Evolutionary conservation across 2,888 invertebrate genomes (phyloP).

Genomic region (Fabriciana adippe): DNA sequence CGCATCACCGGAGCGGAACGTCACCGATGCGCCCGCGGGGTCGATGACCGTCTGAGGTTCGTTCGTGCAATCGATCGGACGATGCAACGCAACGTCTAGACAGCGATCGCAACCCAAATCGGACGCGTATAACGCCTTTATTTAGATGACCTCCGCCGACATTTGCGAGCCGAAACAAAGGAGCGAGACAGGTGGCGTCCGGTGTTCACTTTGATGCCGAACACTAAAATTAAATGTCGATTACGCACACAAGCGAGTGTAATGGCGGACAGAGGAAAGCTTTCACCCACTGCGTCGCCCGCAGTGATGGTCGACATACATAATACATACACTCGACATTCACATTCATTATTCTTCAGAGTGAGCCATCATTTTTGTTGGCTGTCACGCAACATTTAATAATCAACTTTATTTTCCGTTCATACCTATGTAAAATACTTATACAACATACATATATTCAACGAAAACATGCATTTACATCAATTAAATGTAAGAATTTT

Average conservation of each 20-base stretch:
- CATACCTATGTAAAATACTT: not conserved
- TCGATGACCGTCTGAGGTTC: constrained; percentile 79
- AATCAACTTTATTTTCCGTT: not conserved
- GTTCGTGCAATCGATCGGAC: constrained; percentile 80
- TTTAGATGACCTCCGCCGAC: constrained; percentile 81
- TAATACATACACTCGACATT: constrained; percentile 49
- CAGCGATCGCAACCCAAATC: constrained; percentile 73
- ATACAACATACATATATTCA: not conserved
- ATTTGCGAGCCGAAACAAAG: constrained; percentile 79
- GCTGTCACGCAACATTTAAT: constrained; percentile 60
- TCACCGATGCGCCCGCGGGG: constrained; percentile 81
- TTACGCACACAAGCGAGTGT: constrained; percentile 54
- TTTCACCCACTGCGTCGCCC: constrained; percentile 66
- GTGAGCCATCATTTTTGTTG: constrained; percentile 47
- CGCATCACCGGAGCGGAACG: constrained; percentile 80
- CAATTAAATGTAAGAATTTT: too few species aligned
- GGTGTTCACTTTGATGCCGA: constrained; percentile 60
- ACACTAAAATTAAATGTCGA: constrained; percentile 73
- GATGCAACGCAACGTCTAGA: constrained; percentile 79
- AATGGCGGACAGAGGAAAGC: constrained; percentile 59
- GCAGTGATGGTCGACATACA: constrained; percentile 60
- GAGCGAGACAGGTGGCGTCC: constrained; percentile 74
- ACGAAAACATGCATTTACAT: too few species aligned
- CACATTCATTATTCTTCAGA: constrained; percentile 54
- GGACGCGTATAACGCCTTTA: constrained; percentile 73